Base-by-base conservation (phyloP, 2,888 invertebrate genomes). In the Pterostichus madidus region DNA sequence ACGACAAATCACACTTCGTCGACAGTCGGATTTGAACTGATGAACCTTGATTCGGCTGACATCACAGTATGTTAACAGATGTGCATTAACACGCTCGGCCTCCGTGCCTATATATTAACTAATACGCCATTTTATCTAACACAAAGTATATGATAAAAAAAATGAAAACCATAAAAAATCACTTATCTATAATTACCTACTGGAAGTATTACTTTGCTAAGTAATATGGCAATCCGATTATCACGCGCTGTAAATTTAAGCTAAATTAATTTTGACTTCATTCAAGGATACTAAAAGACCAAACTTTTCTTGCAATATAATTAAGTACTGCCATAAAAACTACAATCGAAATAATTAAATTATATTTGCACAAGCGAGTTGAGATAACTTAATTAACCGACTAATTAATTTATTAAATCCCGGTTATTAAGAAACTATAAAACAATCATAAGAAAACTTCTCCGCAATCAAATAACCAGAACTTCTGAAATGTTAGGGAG, bases 371-470 rank as follows among this genome's bases (percentile, higher is more conserved):
- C 59, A 31, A 53, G 53, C 53, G 53, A 53, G 64, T 35, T 35
- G 64, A 32, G 35, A 32, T 64, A 64, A 64, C 32, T 31, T 32
- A 64, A 35, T n/a, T 31, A 64, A 64, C 64, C 15, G 2, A 53
- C 15, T 53, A 53, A 53, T 53, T 59, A 59, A 59, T 59, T 59
- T 31, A 35, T 64, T 64, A 13, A 35, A 35, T 32, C n/a, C 64
- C n/a, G n/a, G 64, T 35, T 64, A 64, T 64, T 64, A 64, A 39
- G 35, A 35, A 64, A 64, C 64, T 64, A 64, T 64, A 64, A 35
- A 35, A 64, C 64, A 64, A 64, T 64, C 35, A 64, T 64, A 64
- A 64, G 32, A n/a, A 64, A 64, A 64, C 11, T 35, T 64, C 39
- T 11, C 13, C 4, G 11, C 24, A 59, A 31, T 59, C 11, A 31